Evolutionary conservation across 2,888 invertebrate species (phyloP).

Genomic region (Microlaimidae sp.): DNA sequence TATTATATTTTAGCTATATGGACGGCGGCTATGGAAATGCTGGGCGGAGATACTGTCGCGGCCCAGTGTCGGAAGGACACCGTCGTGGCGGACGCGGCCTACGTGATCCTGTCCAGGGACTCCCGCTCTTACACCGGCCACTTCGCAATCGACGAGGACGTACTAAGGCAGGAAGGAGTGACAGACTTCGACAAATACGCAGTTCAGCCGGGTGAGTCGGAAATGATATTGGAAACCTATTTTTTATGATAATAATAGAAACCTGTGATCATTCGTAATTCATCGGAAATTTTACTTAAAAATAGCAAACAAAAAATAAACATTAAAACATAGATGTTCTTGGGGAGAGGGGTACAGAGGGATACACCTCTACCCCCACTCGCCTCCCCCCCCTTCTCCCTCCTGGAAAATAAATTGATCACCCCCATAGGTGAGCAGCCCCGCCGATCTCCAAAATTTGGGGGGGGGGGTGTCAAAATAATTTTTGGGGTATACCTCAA

Average conservation of each 20-base stretch:
- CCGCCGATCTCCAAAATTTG: no score
- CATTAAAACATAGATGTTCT: no score
- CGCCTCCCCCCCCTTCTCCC: no score
- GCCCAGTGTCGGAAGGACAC: constrained; percentile 58
- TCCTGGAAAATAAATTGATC: no score
- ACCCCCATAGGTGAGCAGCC: no score
- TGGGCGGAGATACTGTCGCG: constrained; percentile 46
- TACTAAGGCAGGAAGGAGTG: constrained; percentile 58
- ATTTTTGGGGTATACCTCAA: no score
- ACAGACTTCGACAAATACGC: constrained; percentile 68
- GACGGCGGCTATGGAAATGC: constrained; percentile 60
- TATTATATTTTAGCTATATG: constrained; percentile 51
- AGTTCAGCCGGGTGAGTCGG: constrained; percentile 56
- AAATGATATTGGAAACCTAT: no score
- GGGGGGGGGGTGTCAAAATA: no score
- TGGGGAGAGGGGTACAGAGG: no score
- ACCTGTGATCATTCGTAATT: background rate
- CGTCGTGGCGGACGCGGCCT: constrained; percentile 75
- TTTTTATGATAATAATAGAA: constrained; percentile 40
- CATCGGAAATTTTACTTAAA: no score
- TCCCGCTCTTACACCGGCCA: constrained; percentile 59
- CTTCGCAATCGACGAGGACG: constrained; percentile 78
- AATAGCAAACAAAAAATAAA: no score
- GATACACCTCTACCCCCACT: no score
- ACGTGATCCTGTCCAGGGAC: constrained; percentile 58